Conservation (phyloP, 2,888 invertebrate species). For the Agrochola circellaris region DNA sequence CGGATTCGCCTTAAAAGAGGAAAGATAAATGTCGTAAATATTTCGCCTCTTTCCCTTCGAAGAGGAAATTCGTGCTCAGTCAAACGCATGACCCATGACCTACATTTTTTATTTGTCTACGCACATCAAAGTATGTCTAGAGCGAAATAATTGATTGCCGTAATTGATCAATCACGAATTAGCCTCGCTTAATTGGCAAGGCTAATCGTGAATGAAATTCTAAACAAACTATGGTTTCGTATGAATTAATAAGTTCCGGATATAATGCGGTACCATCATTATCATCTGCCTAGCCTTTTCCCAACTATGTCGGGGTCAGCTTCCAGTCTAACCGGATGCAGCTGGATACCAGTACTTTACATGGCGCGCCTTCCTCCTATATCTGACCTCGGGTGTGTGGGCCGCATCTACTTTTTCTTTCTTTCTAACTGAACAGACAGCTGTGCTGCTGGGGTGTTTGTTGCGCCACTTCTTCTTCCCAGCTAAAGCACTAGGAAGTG, state of each 20-base stretch:
- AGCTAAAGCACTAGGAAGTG: no score
- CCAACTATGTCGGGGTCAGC: not conserved
- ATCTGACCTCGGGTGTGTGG: not conserved
- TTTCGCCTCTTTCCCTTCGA: not conserved
- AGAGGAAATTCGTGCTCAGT: not conserved
- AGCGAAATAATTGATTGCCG: slow-evolving; percentile 15
- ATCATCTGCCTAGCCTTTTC: not conserved
- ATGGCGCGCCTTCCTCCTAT: not conserved
- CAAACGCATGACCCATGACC: slow-evolving; percentile 14
- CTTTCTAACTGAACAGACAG: no score
- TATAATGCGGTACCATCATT: not conserved
- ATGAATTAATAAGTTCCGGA: not conserved
- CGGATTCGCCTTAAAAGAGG: no score
- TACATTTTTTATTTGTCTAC: slow-evolving; percentile 2
- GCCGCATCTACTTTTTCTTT: no score
- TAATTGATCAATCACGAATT: slow-evolving; percentile 37
- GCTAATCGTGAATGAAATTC: not conserved
- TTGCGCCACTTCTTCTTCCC: no score
- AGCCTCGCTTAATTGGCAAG: slow-evolving; percentile 24
- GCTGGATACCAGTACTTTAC: not conserved
- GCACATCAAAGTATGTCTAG: not conserved
- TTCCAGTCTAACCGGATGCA: not conserved
- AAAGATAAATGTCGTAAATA: no score
- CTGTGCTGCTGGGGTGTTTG: no score
- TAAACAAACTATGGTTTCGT: not conserved